phyloP scores from a whole-genome alignment of 2,888 invertebrate genomes.

The Drosophila bunnanda region DNA sequence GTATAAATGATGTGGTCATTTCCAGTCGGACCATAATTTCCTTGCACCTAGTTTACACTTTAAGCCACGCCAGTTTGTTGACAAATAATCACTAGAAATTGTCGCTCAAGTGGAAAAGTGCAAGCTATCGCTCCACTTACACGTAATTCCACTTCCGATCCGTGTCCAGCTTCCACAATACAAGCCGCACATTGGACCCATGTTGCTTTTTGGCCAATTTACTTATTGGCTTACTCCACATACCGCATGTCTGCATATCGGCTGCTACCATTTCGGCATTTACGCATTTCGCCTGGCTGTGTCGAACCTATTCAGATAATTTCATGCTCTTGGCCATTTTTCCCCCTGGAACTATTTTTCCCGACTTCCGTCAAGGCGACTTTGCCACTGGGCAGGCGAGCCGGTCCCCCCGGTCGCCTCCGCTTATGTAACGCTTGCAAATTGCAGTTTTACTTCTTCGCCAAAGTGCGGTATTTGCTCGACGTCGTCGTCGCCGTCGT shows the following conservation, averaged over 20 bases:
- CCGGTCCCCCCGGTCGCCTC: constrained; percentile 22
- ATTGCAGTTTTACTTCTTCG: constrained; percentile 71
- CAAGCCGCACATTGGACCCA: not conserved
- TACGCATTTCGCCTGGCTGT: constrained; percentile 45
- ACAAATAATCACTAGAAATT: constrained; percentile 12
- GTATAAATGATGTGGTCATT: not conserved
- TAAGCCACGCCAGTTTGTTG: not conserved
- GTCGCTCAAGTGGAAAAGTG: constrained; percentile 13
- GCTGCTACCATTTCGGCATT: constrained; percentile 7
- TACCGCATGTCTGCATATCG: constrained; percentile 16
- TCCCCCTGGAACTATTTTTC: constrained; percentile 57
- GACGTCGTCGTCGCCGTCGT: constrained; percentile 21
- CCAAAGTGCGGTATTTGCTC: constrained; percentile 43
- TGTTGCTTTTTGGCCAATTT: constrained; percentile 65
- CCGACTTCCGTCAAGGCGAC: constrained; percentile 71
- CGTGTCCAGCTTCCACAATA: constrained; percentile 16
- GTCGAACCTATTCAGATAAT: constrained; percentile 43
- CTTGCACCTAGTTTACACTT: constrained; percentile 21
- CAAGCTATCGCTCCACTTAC: constrained; percentile 14
- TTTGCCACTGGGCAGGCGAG: constrained; percentile 35
- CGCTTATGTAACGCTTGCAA: constrained; percentile 68
- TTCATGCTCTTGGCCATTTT: constrained; percentile 56
- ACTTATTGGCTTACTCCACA: constrained; percentile 81
- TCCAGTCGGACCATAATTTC: constrained; percentile 1
- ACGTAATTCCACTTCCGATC: constrained; percentile 31